Evolutionary conservation across 2,888 invertebrate genomes (phyloP).

Genomic region (Prionchulus punctatus): DNA sequence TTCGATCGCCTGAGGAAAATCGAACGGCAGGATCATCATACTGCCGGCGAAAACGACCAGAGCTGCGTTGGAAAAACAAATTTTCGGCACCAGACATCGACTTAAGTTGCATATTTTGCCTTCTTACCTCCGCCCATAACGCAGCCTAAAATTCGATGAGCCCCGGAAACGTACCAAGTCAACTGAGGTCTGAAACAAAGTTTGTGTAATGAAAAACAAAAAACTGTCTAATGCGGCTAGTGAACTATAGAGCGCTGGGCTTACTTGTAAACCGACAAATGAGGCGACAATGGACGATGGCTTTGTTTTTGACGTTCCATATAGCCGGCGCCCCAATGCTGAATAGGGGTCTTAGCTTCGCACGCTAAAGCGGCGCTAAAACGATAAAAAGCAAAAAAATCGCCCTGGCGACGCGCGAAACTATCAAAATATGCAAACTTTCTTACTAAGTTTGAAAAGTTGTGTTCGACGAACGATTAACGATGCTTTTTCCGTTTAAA

Average conservation of each 20-base stretch:
- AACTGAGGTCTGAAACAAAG: constrained; percentile 19
- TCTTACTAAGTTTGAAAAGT: too few species aligned
- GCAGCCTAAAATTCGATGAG: constrained; percentile 8
- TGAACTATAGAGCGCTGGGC: too few species aligned
- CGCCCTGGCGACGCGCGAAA: too few species aligned
- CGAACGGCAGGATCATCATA: constrained; percentile 25
- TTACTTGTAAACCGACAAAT: constrained; percentile 26
- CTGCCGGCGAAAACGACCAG: constrained; percentile 26
- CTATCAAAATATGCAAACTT: too few species aligned
- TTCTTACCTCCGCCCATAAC: constrained; percentile 15
- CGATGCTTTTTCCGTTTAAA: too few species aligned
- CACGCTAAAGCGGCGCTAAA: constrained; percentile 5
- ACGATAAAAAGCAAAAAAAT: too few species aligned
- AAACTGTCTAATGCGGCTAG: background rate
- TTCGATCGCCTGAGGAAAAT: constrained; percentile 26
- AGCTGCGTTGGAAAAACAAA: constrained; percentile 15
- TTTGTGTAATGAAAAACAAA: background rate
- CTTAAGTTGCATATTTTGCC: too few species aligned
- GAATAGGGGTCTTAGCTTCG: constrained; percentile 15
- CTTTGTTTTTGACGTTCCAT: constrained; percentile 23
- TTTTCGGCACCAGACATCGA: too few species aligned
- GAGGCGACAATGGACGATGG: constrained; percentile 28
- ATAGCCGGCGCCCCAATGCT: constrained; percentile 28
- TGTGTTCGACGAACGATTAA: too few species aligned
- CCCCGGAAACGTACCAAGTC: constrained; percentile 20